phyloP scores from a whole-genome alignment of 2,113 vertebrate species.

The Eretmochelys imbricata region DNA sequence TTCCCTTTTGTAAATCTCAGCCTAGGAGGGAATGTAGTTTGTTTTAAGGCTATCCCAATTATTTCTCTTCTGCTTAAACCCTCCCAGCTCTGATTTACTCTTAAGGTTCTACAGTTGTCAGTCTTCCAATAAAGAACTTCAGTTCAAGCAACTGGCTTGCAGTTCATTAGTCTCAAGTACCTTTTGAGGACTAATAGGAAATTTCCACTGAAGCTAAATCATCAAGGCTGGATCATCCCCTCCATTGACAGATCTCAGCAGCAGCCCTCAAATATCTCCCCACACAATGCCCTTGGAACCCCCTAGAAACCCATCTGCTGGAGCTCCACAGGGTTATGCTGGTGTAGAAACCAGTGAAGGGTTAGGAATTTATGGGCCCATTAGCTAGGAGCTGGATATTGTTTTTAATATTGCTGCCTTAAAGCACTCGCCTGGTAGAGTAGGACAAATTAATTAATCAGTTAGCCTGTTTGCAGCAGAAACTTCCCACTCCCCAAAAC shows the following conservation, averaged over 20 bases:
- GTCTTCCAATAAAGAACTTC: background rate
- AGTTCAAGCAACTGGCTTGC: background rate
- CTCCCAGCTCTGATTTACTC: background rate
- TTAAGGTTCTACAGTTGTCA: background rate
- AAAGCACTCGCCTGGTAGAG: background rate
- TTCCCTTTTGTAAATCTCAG: background rate
- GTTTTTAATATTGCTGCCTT: background rate
- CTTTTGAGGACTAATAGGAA: background rate
- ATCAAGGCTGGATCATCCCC: background rate
- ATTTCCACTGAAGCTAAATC: background rate
- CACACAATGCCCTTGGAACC: background rate
- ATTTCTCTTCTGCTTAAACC: background rate
- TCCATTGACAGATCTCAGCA: background rate
- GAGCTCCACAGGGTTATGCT: background rate
- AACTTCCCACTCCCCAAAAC: background rate
- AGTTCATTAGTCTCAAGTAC: background rate
- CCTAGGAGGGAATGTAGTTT: background rate
- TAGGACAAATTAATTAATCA: background rate
- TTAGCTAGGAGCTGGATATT: background rate
- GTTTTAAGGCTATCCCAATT: background rate
- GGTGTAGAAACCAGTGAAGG: background rate
- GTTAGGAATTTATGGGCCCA: background rate
- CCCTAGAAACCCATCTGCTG: background rate
- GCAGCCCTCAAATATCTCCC: background rate
- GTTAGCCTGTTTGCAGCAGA: background rate